A percentile compares a stretch with the other conserved stretches of the same genome.
Evolutionary conservation across 2,113 vertebrate genomes (phyloP).

Genomic region (Nycticebus coucang): DNA sequence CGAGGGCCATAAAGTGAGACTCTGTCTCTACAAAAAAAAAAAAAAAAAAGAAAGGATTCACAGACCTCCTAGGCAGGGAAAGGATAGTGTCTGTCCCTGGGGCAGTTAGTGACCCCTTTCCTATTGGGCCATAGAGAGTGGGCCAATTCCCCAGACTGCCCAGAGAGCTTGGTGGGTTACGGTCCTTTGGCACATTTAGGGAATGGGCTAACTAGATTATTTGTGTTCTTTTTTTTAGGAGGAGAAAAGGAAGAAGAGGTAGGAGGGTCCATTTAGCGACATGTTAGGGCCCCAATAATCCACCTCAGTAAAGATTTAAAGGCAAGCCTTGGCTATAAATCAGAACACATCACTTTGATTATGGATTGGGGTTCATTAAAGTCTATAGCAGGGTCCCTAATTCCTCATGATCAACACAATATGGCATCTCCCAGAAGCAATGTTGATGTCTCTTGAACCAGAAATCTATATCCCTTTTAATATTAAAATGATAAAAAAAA

Average conservation of each 20-base stretch:
- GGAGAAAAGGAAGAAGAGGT: not conserved
- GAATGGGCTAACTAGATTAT: no score
- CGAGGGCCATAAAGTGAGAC: no score
- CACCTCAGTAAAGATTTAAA: not conserved
- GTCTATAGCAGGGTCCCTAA: not conserved
- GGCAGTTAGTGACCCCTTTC: no score
- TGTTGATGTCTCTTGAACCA: not conserved
- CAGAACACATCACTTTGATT: conserved; percentile 5
- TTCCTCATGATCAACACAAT: not conserved
- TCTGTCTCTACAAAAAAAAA: no score
- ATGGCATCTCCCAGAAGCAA: not conserved
- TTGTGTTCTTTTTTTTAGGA: not conserved
- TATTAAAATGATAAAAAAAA: not conserved
- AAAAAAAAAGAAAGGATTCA: no score
- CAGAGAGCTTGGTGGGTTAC: no score
- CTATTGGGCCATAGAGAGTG: no score
- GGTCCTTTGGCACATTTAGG: no score
- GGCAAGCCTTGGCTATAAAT: not conserved
- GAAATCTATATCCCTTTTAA: not conserved
- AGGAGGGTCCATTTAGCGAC: no score
- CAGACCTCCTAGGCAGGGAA: no score
- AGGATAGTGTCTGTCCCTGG: no score
- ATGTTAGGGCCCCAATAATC: not conserved
- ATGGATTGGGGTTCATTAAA: not conserved
- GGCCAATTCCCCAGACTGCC: no score